Evolutionary conservation across 2,888 invertebrate genomes (phyloP), one percentile per base, ranked within the genome.

Genomic region (Parnassius mnemosyne): DNA sequence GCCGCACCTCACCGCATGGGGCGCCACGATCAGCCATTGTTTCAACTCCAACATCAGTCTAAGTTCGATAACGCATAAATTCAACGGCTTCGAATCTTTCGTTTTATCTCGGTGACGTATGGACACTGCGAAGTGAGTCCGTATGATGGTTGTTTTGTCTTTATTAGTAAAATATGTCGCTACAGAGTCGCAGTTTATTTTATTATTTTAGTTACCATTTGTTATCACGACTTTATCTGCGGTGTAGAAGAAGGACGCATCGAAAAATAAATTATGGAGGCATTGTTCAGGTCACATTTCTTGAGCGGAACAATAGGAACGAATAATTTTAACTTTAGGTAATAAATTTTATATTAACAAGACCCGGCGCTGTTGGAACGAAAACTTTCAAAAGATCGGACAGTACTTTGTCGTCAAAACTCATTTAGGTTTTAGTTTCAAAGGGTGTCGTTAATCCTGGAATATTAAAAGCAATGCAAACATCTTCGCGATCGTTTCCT

Each of bases 121-220:
- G 90, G 89, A 88, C 87, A 88, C 89, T 87, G 89, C 89, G 85
- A 89, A 91, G 90, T 91, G 89, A 89, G 85, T 80, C 81, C 84
- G 84, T 87, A 88, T 88, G 87, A 89, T 83, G 80, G 77, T 90
- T 84, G 87, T 89, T 90, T 91, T 90, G 82, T 78, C 85, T 90
- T 91, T 90, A 88, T 90, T 91, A 91, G 90, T 91, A 89, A 90
- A 91, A 91, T 91, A 91, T 90, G 89, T 89, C 89, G 89, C 88
- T 87, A 81, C 81, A 79, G 69, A 65, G 78, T 78, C 73, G 79
- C 73, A 78, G 84, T 77, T 88, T 88, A 88, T 90, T 89, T 89
- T 90, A 87, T 90, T 90, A 89, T 89, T 89, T 90, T 89, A 89
- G 89, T 90, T 87, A 89, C 87, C 88, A 89, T 90, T 89, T 86